These are phyloP conservation scores for Arbacia lixula DNA, from an alignment of 53 echinoderm and acorn worm genomes.

Conservation along the genomic window DNA sequence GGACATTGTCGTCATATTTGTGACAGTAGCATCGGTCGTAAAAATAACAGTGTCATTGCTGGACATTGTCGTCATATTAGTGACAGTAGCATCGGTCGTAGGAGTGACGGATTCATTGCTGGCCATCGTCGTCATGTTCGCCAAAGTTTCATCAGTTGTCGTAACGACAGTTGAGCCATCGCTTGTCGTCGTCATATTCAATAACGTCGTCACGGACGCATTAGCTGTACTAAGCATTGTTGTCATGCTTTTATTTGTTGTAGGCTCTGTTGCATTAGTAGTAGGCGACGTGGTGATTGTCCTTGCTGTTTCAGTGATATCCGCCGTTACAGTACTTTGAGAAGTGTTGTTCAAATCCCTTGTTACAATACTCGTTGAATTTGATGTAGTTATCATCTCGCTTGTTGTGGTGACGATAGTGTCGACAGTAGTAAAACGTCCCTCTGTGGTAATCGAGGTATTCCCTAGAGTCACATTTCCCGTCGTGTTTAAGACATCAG, in stretches of 20 bases:
- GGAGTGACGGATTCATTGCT: background rate
- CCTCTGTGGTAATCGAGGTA: background rate
- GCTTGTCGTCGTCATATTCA: background rate
- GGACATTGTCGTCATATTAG: background rate
- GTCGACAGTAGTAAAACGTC: background rate
- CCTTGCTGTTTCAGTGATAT: slow-evolving; percentile 9
- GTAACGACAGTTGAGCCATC: background rate
- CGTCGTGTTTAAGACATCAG: background rate
- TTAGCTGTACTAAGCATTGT: background rate
- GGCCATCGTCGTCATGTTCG: background rate
- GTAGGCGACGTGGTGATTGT: background rate
- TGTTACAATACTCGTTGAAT: background rate
- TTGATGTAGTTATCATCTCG: background rate
- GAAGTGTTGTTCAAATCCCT: background rate
- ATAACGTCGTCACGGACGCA: background rate
- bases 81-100: background rate
- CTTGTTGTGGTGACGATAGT: background rate
- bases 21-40: background rate
- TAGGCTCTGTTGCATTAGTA: background rate
- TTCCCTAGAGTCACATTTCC: background rate
- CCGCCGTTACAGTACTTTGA: background rate
- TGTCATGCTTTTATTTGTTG: background rate
- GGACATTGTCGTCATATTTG: background rate
- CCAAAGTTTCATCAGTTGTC: background rate
- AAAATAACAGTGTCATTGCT: slow-evolving; percentile 4